A percentile compares a stretch with the other conserved stretches of the same genome.
These are phyloP conservation scores for Eulemur coronatus DNA, from an alignment of 2,797 vertebrate species.

Conservation along the genomic window DNA sequence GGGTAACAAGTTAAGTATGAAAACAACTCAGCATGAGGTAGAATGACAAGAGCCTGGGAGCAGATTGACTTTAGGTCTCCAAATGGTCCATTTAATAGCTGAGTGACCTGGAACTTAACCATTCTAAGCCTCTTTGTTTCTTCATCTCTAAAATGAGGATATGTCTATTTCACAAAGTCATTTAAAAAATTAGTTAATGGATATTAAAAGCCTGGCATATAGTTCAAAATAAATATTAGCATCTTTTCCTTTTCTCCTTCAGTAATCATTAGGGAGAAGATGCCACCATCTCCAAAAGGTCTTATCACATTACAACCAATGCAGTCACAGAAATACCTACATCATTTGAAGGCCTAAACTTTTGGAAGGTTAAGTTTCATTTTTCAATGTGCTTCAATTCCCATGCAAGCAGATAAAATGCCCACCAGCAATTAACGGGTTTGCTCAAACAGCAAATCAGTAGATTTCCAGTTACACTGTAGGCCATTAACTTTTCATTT, in stretches of 20 bases:
- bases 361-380: neutral
- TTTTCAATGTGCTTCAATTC: neutral
- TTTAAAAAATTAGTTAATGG: neutral
- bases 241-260: neutral
- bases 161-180: slow-evolving; percentile 29
- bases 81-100: neutral
- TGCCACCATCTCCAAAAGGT: neutral
- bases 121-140: neutral
- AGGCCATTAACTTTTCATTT: neutral
- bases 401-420: neutral
- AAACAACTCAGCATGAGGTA: neutral
- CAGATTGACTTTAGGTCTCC: neutral
- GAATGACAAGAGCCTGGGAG: neutral
- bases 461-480: neutral
- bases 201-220: neutral
- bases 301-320: neutral
- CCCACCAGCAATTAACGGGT: neutral
- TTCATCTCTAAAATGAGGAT: slow-evolving; percentile 26
- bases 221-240: slow-evolving; percentile 20
- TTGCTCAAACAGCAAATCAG: neutral
- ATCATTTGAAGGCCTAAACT: neutral
- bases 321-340: neutral
- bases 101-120: neutral
- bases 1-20: neutral
- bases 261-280: slow-evolving; percentile 26